Base-by-base conservation (phyloP, 2,797 vertebrate species). In the Ispidina lecontei region DNA sequence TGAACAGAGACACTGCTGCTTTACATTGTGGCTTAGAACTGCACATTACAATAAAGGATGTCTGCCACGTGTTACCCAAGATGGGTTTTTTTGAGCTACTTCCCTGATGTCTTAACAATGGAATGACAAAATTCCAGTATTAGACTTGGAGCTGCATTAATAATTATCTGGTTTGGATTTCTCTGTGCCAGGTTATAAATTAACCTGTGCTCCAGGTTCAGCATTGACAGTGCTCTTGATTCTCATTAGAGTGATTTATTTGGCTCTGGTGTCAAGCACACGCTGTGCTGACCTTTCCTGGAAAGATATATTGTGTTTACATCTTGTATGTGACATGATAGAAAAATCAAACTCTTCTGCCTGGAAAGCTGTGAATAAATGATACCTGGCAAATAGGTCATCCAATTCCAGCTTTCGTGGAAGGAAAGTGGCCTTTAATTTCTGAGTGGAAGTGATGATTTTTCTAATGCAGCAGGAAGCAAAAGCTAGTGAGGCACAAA, bases 301-400 rank as follows among this genome's bases (percentile, higher is more conserved):
- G 75, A 41, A 83, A 92, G 31, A 69, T 29, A 35, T 31, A 39
- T 74, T 83, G 33, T 59, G n/a, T 83, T 92, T 92, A 35, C 13
- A 33, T 83, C 28, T 55, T 75, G 26, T 44, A 12, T 60, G 67
- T 80, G 72, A 78, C 44, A 31, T 37, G 31, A 65, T 4, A 87
- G 59, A 84, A 85, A 93, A 91, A 72, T 68, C 69, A 75, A 69
- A 75, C 51, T 82, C 62, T 67, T 74, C 58, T 85, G 28, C 63
- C 12, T 89, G 51, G 52, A 90, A 81, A 75, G 15, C 63, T 73
- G 41, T 52, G 56, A 72, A 83, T 59, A 74, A 82, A 37, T 74
- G 33, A 80, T 83, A 49, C 20, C 20, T 77, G 22, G 41, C 7
- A 74, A 93, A 68, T 12, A 91, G 52, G 26, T 85, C 49, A 68